phyloP scores from a whole-genome alignment of 1,140 invertebrate species.

The Temnothorax curvispinosus region DNA sequence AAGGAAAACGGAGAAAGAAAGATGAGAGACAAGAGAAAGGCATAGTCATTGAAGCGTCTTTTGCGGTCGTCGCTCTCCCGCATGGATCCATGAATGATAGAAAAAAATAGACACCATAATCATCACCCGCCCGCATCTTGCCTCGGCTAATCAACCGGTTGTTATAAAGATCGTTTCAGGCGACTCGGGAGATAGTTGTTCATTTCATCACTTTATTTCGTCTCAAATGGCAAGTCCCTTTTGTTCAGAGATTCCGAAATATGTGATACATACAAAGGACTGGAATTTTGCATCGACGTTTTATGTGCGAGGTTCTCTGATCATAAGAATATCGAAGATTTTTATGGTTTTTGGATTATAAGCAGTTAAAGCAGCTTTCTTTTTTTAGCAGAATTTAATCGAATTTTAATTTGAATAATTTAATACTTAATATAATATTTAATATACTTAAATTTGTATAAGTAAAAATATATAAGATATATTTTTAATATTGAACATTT shows the following conservation, averaged over 20 bases:
- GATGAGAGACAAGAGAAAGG: conserved; percentile 6
- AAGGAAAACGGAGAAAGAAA: background rate
- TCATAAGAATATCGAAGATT: background rate
- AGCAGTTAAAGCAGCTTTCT: background rate
- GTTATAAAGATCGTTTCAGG: conserved; percentile 6
- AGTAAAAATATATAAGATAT: background rate
- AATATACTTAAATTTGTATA: background rate
- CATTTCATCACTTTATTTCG: background rate
- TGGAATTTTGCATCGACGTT: background rate
- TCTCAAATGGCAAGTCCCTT: background rate
- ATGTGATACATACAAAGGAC: background rate
- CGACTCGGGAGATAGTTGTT: conserved; percentile 3
- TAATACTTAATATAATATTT: background rate
- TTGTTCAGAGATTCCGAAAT: conserved; percentile 10
- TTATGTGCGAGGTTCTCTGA: background rate
- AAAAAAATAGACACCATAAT: conserved; percentile 15
- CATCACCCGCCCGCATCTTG: conserved; percentile 29
- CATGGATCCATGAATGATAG: conserved; percentile 2
- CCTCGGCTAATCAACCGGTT: conserved; percentile 35
- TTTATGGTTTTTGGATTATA: background rate
- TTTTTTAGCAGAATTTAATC: background rate
- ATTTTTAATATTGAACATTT: background rate
- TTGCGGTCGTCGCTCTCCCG: conserved; percentile 29
- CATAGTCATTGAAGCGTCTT: conserved; percentile 31
- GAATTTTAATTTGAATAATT: background rate